Evolutionary conservation across 2,888 invertebrate genomes (phyloP).

Genomic region (Drosophila niveifrons): DNA sequence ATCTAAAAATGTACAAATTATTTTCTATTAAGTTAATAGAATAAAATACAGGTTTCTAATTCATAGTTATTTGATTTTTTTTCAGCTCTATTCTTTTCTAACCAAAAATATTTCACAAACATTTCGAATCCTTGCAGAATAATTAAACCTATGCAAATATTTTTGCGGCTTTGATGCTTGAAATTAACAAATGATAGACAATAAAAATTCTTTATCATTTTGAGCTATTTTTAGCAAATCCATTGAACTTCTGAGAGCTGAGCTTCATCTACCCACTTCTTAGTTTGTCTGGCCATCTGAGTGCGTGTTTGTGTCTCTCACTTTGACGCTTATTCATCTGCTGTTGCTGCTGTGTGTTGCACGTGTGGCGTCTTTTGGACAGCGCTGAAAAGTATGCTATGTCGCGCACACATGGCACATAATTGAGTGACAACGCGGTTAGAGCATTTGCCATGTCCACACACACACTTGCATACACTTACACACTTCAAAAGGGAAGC

Average conservation of each 20-base stretch:
- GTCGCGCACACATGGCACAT: constrained; percentile 74
- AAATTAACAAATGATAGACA: too few relatives aligned
- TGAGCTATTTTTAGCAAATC: constrained; percentile 5
- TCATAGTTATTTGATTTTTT: too few relatives aligned
- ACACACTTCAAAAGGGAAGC: constrained; percentile 5
- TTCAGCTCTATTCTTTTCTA: too few relatives aligned
- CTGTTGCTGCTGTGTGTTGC: not conserved
- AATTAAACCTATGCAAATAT: too few relatives aligned
- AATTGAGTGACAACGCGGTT: constrained; percentile 81
- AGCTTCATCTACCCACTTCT: not conserved
- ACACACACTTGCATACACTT: not conserved
- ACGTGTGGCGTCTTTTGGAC: constrained; percentile 46
- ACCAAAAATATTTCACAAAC: too few relatives aligned
- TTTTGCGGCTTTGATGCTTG: not conserved
- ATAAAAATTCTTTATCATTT: too few relatives aligned
- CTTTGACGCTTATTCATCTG: constrained; percentile 1
- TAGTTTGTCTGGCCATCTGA: not conserved
- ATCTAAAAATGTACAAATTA: too few relatives aligned
- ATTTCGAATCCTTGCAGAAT: too few relatives aligned
- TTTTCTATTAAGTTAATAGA: too few relatives aligned
- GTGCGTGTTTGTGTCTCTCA: not conserved
- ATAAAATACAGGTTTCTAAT: too few relatives aligned
- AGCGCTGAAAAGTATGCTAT: constrained; percentile 76
- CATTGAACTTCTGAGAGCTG: constrained; percentile 20
- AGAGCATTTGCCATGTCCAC: constrained; percentile 69